Conservation (phyloP, 2,888 invertebrate genomes). For the Drosophila algonquin region DNA sequence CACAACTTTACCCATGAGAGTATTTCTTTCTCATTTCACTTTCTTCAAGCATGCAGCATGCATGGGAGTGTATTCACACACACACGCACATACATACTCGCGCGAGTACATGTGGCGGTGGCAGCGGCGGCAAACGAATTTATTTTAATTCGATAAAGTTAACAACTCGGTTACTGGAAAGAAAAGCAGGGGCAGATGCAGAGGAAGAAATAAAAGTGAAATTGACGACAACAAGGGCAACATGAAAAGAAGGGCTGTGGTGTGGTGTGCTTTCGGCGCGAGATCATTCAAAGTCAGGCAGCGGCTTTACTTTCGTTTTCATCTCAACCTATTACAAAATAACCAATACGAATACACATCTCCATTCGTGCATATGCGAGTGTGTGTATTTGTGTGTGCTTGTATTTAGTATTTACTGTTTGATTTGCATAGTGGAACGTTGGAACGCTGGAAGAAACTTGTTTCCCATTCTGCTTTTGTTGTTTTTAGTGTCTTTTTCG, state of each 20-base stretch:
- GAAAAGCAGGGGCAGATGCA: neutral
- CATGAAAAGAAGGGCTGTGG: slow-evolving; percentile 33
- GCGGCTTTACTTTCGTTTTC: slow-evolving; percentile 70
- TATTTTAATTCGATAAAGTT: slow-evolving; percentile 71
- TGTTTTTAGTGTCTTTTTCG: slow-evolving; percentile 14
- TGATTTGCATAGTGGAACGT: slow-evolving; percentile 72
- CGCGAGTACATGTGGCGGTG: slow-evolving; percentile 37
- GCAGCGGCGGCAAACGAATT: slow-evolving; percentile 1
- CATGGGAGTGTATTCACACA: neutral
- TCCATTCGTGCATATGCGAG: slow-evolving; percentile 1
- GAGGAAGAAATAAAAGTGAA: slow-evolving; percentile 65
- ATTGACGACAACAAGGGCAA: slow-evolving; percentile 64
- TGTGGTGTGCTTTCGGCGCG: slow-evolving; percentile 30
- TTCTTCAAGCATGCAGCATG: neutral
- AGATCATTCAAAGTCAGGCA: slow-evolving; percentile 70
- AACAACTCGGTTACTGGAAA: slow-evolving; percentile 50
- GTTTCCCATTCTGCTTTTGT: slow-evolving; percentile 49
- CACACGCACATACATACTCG: slow-evolving; percentile 15
- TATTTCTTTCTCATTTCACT: slow-evolving; percentile 11
- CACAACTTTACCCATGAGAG: slow-evolving; percentile 46
- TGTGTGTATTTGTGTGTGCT: slow-evolving; percentile 34
- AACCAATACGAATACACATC: slow-evolving; percentile 27
- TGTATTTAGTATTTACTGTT: slow-evolving; percentile 55
- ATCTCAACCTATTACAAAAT: slow-evolving; percentile 69
- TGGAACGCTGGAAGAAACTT: slow-evolving; percentile 57